Conservation (phyloP, 2,888 invertebrate genomes). For the Sussaba pulchella region DNA sequence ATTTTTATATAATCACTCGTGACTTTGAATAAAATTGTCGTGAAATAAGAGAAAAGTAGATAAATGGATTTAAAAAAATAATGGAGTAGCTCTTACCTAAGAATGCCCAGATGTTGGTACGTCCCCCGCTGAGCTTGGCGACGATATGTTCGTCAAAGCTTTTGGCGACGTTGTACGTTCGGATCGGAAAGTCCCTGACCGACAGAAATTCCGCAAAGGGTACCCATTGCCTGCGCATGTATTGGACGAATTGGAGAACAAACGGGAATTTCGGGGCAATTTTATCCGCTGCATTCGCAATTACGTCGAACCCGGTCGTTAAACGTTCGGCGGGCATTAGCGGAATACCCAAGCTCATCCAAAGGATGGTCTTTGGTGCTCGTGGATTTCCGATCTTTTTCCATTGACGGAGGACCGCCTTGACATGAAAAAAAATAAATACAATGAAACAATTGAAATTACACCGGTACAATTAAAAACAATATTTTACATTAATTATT, state of each 20-base stretch:
- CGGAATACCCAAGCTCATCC: slow-evolving; percentile 30
- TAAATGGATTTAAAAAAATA: neutral
- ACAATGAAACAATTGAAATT: too few relatives aligned
- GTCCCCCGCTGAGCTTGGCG: slow-evolving; percentile 20
- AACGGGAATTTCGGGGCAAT: slow-evolving; percentile 10
- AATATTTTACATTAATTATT: too few relatives aligned
- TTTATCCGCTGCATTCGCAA: neutral
- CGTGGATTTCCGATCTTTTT: neutral
- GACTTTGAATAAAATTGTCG: too few relatives aligned
- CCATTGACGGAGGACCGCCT: slow-evolving; percentile 32
- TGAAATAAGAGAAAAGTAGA: neutral
- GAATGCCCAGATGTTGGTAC: slow-evolving; percentile 6
- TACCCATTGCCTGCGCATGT: slow-evolving; percentile 30
- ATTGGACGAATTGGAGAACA: neutral
- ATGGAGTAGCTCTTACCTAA: neutral
- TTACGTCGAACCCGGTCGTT: neutral
- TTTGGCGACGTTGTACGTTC: slow-evolving; percentile 27
- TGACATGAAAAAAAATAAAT: too few relatives aligned
- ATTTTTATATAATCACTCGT: too few relatives aligned
- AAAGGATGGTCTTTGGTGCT: slow-evolving; percentile 7
- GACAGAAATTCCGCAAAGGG: neutral
- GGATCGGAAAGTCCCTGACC: slow-evolving; percentile 17
- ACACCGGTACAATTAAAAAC: too few relatives aligned
- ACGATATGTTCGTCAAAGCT: slow-evolving; percentile 24
- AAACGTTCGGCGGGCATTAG: neutral